phyloP scores from a whole-genome alignment of 2,797 vertebrate genomes.

The Halcyon smyrnensis region DNA sequence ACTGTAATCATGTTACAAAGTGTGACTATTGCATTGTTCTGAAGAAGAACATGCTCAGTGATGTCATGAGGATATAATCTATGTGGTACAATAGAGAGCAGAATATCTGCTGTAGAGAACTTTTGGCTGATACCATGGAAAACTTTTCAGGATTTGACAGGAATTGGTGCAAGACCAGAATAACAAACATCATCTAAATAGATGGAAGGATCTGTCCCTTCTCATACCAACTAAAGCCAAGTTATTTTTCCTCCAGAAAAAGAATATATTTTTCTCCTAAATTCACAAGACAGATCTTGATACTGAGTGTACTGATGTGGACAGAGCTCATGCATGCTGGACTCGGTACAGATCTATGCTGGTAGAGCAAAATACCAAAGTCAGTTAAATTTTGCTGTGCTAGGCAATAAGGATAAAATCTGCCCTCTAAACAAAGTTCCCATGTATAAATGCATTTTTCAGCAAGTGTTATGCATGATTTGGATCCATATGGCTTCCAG shows the following conservation, averaged over 20 bases:
- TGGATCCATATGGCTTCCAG: constrained; percentile 8
- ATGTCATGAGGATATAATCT: neutral
- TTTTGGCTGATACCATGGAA: neutral
- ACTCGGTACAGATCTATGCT: neutral
- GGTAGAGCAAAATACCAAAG: neutral
- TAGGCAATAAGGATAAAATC: neutral
- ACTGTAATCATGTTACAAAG: neutral
- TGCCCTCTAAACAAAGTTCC: neutral
- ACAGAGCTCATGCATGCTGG: neutral
- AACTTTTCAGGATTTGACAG: neutral
- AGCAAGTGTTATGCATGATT: neutral
- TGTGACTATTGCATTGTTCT: neutral
- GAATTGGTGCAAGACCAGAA: neutral
- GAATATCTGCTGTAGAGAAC: neutral
- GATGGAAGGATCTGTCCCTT: neutral
- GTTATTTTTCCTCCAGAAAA: neutral
- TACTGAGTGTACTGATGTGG: neutral
- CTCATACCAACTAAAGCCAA: neutral
- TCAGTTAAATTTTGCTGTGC: neutral
- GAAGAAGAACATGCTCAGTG: neutral
- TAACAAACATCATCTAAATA: neutral
- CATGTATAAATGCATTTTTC: neutral
- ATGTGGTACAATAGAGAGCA: neutral
- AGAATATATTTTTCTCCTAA: neutral
- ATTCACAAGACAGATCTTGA: neutral